Percentiles rank a stretch among this genome's conserved stretches.
Conservation (phyloP, 1,140 invertebrate genomes). For the Amphibalanus amphitrite region DNA sequence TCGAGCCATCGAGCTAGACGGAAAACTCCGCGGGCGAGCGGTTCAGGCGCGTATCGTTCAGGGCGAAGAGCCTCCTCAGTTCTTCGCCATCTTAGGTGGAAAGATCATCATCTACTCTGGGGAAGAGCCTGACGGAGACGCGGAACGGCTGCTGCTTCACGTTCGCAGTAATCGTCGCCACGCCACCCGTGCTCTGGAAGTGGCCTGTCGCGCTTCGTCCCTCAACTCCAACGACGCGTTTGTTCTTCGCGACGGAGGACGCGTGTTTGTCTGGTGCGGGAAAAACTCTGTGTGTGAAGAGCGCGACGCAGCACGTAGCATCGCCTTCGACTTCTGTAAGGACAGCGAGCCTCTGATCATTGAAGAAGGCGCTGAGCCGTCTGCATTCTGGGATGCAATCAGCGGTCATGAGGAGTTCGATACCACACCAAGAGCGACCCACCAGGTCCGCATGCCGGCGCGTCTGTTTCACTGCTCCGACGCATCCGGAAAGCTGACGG, state of each 20-base stretch:
- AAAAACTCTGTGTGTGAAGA: slow-evolving; percentile 50
- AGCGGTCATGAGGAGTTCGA: slow-evolving; percentile 38
- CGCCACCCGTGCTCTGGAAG: slow-evolving; percentile 47
- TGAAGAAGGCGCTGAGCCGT: slow-evolving; percentile 27
- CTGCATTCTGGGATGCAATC: slow-evolving; percentile 40
- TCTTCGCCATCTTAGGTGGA: slow-evolving; percentile 74
- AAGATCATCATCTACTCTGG: slow-evolving; percentile 53
- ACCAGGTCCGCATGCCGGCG: slow-evolving; percentile 23
- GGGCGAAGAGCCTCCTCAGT: slow-evolving; percentile 73
- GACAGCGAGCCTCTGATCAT: background rate
- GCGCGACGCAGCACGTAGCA: slow-evolving; percentile 36
- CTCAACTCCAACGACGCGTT: slow-evolving; percentile 70
- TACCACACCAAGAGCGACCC: slow-evolving; percentile 30
- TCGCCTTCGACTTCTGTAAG: background rate
- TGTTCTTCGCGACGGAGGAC: slow-evolving; percentile 42
- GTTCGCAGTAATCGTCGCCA: slow-evolving; percentile 55
- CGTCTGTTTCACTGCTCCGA: slow-evolving; percentile 53
- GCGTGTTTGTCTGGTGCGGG: slow-evolving; percentile 38
- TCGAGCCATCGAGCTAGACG: slow-evolving; percentile 43
- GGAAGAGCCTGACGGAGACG: slow-evolving; percentile 6
- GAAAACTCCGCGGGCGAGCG: slow-evolving; percentile 34
- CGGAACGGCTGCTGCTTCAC: slow-evolving; percentile 44
- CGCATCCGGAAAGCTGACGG: slow-evolving; percentile 34
- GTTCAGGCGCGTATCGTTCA: slow-evolving; percentile 65
- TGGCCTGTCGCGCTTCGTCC: slow-evolving; percentile 42